A percentile compares a stretch with the other conserved stretches of the same genome.
Conservation (phyloP, 2,797 vertebrate genomes). For the Sebastes wilsoni region DNA sequence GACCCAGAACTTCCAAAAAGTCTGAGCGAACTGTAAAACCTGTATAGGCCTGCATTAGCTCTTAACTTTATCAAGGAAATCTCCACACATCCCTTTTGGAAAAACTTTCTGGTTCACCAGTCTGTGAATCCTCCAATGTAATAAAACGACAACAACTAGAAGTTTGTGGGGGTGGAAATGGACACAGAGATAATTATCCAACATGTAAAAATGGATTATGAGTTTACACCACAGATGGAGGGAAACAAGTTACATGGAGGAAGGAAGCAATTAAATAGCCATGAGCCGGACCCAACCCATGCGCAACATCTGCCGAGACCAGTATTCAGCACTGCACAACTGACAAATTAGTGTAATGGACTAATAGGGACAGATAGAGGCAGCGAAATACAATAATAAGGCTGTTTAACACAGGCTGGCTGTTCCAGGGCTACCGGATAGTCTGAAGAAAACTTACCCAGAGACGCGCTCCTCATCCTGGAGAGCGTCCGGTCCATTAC, state of each 20-base stretch:
- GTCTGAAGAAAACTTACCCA: constrained; percentile 90
- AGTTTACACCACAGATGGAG: constrained; percentile 80
- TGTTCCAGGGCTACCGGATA: constrained; percentile 70
- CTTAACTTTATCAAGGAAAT: constrained; percentile 62
- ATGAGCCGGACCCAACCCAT: constrained; percentile 80
- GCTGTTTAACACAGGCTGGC: constrained; percentile 71
- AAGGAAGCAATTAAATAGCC: constrained; percentile 86
- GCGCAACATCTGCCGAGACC: constrained; percentile 83
- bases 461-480: constrained; percentile 82
- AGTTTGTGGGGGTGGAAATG: constrained; percentile 77
- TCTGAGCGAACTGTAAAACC: constrained; percentile 18
- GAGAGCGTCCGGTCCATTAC: constrained; percentile 78
- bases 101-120: constrained; percentile 65
- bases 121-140: constrained; percentile 74
- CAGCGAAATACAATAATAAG: constrained; percentile 77
- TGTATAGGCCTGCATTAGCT: constrained; percentile 44
- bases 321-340: constrained; percentile 77
- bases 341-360: constrained; percentile 82
- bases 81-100: constrained; percentile 51
- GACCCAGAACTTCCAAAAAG: constrained; percentile 19
- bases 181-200: constrained; percentile 79
- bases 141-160: constrained; percentile 72
- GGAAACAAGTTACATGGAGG: constrained; percentile 80
- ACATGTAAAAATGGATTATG: constrained; percentile 82
- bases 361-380: constrained; percentile 78